Conservation (phyloP, 2,888 invertebrate species). For the Adelognathus sp. region DNA sequence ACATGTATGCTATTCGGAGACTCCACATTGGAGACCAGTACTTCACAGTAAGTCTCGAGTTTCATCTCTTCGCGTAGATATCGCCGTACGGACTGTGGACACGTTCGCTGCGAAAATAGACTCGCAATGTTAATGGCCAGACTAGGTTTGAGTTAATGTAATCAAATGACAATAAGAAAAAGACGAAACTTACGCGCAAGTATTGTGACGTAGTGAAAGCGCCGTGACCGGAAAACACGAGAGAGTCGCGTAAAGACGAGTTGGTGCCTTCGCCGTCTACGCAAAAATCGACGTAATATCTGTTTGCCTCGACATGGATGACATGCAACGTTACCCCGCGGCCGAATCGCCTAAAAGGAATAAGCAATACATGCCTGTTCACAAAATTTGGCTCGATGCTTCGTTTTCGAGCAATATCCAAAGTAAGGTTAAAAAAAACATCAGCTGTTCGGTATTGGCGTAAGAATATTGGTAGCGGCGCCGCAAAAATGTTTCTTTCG, state of each 20-base stretch:
- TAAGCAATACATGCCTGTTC: too few species aligned
- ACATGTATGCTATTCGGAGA: slow-evolving; percentile 87
- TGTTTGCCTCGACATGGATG: slow-evolving; percentile 60
- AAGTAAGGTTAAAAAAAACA: too few species aligned
- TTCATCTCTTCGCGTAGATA: slow-evolving; percentile 77
- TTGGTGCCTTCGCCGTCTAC: slow-evolving; percentile 23
- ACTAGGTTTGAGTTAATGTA: neutral
- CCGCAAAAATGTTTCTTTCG: too few species aligned
- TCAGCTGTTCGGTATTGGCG: too few species aligned
- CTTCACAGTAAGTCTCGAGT: slow-evolving; percentile 80
- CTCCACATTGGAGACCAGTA: slow-evolving; percentile 84
- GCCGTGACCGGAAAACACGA: slow-evolving; percentile 80
- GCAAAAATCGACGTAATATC: slow-evolving; percentile 78
- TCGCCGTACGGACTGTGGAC: slow-evolving; percentile 69
- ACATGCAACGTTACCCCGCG: slow-evolving; percentile 71
- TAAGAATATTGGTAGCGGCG: too few species aligned
- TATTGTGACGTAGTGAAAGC: slow-evolving; percentile 65
- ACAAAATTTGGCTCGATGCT: too few species aligned
- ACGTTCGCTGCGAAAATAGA: slow-evolving; percentile 62
- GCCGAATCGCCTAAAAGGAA: slow-evolving; percentile 61
- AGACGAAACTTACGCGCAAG: slow-evolving; percentile 62
- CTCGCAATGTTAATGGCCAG: neutral
- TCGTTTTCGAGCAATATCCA: too few species aligned
- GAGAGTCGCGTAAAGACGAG: slow-evolving; percentile 80
- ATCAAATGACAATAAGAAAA: too few species aligned